Evolutionary conservation across 2,797 vertebrate genomes (phyloP), one percentile per base, ranked within the genome.

Genomic region (Rhinatrema bivittatum): DNA sequence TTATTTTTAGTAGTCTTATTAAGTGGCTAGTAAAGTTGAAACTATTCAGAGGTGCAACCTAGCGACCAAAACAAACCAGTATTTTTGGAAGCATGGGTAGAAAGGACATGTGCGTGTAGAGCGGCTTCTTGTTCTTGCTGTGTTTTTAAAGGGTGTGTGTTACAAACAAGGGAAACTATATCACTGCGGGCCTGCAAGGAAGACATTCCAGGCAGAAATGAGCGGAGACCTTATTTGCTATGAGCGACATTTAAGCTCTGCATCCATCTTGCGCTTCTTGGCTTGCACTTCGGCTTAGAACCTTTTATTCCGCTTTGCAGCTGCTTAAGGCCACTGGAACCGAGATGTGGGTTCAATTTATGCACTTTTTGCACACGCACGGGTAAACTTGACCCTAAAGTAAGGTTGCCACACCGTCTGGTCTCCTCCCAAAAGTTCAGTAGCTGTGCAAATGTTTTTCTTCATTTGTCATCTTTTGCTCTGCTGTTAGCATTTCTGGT

Each of bases 111-210:
- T n/a, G n/a, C n/a, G n/a, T n/a, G n/a, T n/a, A n/a, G n/a, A n/a
- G n/a, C n/a, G n/a, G n/a, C n/a, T n/a, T n/a, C n/a, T n/a, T n/a
- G n/a, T n/a, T n/a, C n/a, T n/a, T n/a, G n/a, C n/a, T n/a, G n/a
- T n/a, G n/a, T n/a, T n/a, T 38, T 60, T 49, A 65, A 62, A 68
- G 46, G 52, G 61, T 53, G 76, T 69, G 72, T 53, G 63, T 83
- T 85, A 75, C 81, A 80, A 81, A 84, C 78, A 78, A 84, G 78
- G 82, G 84, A 87, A 90, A 75, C 76, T 44, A 56, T 62, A 71
- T 81, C 66, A 63, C 53, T 69, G 60, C 61, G 67, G 74, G 68
- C 70, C 60, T 71, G 56, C 47, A 40, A 39, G 58, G 34, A 60
- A 58, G 56, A 59, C 68, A 49, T 45, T 68, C 52, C 54, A 52